phyloP scores from a whole-genome alignment of 1,140 invertebrate species.

The Paralvinella palmiformis region DNA sequence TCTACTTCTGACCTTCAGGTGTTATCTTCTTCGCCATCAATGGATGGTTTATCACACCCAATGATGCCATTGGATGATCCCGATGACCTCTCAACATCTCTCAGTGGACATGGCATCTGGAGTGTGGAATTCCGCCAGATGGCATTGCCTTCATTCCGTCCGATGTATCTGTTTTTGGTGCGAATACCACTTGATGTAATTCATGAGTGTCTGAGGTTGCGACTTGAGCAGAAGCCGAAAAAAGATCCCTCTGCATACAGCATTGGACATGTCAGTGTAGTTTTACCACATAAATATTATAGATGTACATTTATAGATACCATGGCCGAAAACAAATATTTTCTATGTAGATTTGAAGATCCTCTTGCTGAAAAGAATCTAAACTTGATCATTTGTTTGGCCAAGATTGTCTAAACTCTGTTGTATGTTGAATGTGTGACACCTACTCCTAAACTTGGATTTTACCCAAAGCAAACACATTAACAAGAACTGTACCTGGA shows the following conservation, averaged over 20 bases:
- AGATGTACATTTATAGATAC: too few species aligned
- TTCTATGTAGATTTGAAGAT: too few species aligned
- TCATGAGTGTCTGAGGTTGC: conserved; percentile 76
- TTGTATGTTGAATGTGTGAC: too few species aligned
- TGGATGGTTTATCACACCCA: background rate
- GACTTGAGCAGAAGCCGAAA: conserved; percentile 74
- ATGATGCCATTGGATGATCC: background rate
- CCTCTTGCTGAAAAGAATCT: too few species aligned
- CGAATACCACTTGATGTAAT: conserved; percentile 70
- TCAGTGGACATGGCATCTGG: background rate
- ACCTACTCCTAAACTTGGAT: too few species aligned
- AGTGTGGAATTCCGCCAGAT: conserved; percentile 59
- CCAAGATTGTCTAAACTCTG: too few species aligned
- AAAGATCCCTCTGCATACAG: conserved; percentile 73
- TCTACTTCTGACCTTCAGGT: background rate
- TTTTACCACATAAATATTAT: background rate
- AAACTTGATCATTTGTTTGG: too few species aligned
- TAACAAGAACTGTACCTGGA: too few species aligned
- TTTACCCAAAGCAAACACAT: too few species aligned
- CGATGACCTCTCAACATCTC: background rate
- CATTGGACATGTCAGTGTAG: conserved; percentile 57
- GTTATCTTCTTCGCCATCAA: background rate
- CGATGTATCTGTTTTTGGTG: conserved; percentile 76
- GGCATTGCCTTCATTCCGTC: conserved; percentile 71
- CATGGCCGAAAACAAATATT: too few species aligned